Evolutionary conservation across 2,797 vertebrate genomes (phyloP).

Genomic region (Staurois parvus): DNA sequence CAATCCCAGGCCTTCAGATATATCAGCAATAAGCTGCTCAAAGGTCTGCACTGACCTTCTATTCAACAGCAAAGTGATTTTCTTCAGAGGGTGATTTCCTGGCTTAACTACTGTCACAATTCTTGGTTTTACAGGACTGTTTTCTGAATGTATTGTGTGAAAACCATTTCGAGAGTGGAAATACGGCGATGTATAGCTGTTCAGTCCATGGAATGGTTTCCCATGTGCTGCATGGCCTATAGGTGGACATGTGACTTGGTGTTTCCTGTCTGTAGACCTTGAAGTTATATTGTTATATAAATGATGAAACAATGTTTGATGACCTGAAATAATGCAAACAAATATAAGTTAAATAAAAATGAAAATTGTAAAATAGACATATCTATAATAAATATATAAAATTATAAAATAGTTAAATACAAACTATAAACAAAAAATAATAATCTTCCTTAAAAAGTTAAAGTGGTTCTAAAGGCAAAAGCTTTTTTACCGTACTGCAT

Average conservation of each 20-base stretch:
- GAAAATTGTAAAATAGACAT: neutral
- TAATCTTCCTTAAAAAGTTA: neutral
- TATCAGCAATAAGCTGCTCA: constrained; percentile 89
- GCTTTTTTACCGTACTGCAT: too few relatives aligned
- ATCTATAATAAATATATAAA: neutral
- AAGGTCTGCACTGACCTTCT: constrained; percentile 91
- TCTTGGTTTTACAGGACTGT: constrained; percentile 86
- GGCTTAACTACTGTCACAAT: constrained; percentile 91
- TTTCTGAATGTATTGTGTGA: constrained; percentile 83
- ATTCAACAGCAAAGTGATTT: constrained; percentile 92
- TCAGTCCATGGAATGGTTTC: constrained; percentile 68
- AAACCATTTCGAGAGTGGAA: constrained; percentile 72
- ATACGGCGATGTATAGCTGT: constrained; percentile 64
- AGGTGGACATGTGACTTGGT: constrained; percentile 74
- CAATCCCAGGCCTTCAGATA: constrained; percentile 94
- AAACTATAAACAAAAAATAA: neutral
- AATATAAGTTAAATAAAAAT: neutral
- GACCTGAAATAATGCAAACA: constrained; percentile 71
- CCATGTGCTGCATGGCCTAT: constrained; percentile 70
- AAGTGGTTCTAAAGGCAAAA: too few relatives aligned
- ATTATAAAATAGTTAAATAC: neutral
- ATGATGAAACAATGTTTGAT: constrained; percentile 70
- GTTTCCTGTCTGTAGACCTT: constrained; percentile 70
- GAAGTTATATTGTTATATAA: constrained; percentile 69
- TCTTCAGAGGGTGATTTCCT: constrained; percentile 78